Percentiles rank a stretch among this genome's conserved stretches.
These are phyloP conservation scores for Caenorhabditis afra DNA, from an alignment of 2,888 invertebrate species.

Conservation along the genomic window DNA sequence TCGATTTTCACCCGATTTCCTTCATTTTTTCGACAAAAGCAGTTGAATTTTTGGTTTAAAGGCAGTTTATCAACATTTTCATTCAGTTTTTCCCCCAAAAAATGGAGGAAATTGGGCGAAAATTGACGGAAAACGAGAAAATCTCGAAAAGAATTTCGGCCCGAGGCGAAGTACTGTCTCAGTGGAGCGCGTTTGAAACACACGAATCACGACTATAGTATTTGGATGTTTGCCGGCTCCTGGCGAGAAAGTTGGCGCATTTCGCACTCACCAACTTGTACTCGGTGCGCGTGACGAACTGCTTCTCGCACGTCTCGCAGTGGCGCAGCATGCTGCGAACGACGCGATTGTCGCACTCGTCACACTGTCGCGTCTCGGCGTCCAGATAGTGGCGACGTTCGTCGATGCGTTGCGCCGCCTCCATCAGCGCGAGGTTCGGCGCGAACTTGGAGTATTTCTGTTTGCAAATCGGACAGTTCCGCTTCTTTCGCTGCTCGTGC, in stretches of 20 bases:
- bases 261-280: slow-evolving; percentile 25
- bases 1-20: too few relatives aligned
- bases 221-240: too few relatives aligned
- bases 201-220: too few relatives aligned
- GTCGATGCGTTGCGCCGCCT: slow-evolving; percentile 48
- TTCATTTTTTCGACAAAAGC: too few relatives aligned
- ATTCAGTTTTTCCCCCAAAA: too few relatives aligned
- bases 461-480: slow-evolving; percentile 46
- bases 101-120: too few relatives aligned
- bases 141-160: too few relatives aligned
- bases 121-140: too few relatives aligned
- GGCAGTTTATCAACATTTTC: too few relatives aligned
- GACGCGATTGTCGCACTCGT: slow-evolving; percentile 52
- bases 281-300: slow-evolving; percentile 44
- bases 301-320: slow-evolving; percentile 49
- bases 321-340: slow-evolving; percentile 24
- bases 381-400: slow-evolving; percentile 40
- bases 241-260: not conserved
- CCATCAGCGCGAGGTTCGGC: slow-evolving; percentile 54
- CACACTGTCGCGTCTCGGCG: slow-evolving; percentile 34
- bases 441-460: slow-evolving; percentile 48
- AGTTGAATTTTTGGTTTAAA: too few relatives aligned
- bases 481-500: slow-evolving; percentile 47
- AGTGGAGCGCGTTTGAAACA: too few relatives aligned
- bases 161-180: too few relatives aligned